These are phyloP conservation scores for Hippolais icterina DNA, from an alignment of 2,113 vertebrate species.

Conservation along the genomic window DNA sequence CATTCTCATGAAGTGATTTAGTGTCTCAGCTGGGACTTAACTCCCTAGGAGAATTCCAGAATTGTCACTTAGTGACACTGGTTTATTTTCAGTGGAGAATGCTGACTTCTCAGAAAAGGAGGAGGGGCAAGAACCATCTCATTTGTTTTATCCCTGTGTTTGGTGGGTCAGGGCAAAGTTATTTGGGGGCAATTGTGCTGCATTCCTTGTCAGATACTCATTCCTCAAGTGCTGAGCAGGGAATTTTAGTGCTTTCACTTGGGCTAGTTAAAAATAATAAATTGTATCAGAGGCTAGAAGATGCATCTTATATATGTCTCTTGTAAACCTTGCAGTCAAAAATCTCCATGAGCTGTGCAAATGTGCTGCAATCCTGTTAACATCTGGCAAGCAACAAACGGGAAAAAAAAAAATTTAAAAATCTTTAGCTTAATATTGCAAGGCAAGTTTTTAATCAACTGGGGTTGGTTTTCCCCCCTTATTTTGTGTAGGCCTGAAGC, in stretches of 20 bases:
- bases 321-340: conserved; percentile 31
- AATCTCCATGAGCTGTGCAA: conserved; percentile 51
- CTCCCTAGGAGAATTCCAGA: conserved; percentile 50
- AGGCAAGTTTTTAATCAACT: background rate
- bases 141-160: conserved; percentile 39
- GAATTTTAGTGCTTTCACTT: background rate
- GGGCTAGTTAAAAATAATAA: background rate
- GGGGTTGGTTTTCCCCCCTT: background rate
- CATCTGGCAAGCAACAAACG: conserved; percentile 43
- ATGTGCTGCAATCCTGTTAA: background rate
- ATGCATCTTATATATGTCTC: conserved; percentile 19
- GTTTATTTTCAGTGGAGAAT: conserved; percentile 61
- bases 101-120: conserved; percentile 58
- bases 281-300: background rate
- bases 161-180: conserved; percentile 37
- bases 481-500: background rate
- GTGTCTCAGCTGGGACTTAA: conserved; percentile 28
- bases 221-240: background rate
- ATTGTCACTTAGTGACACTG: conserved; percentile 35
- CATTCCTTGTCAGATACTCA: conserved; percentile 34
- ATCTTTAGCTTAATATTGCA: background rate
- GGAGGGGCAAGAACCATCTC: background rate
- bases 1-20: conserved; percentile 14
- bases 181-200: conserved; percentile 13
- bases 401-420: background rate